phyloP scores from a whole-genome alignment of 1,140 invertebrate species.

The Colletes latitarsis region DNA sequence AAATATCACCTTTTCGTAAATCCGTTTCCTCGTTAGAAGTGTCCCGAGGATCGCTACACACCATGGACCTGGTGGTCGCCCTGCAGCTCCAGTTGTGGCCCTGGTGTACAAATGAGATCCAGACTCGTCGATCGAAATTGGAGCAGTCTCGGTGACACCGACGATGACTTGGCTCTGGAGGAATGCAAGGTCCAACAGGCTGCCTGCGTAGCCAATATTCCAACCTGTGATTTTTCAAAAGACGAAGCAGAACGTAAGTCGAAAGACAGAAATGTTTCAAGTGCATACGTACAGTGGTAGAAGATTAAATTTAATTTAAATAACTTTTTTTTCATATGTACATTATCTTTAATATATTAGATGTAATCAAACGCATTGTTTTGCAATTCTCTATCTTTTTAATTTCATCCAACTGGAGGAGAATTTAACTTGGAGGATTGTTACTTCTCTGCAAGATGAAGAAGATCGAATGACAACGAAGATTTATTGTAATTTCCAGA shows the following conservation, averaged over 20 bases:
- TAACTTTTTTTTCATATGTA: too few relatives aligned
- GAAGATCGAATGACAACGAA: not conserved
- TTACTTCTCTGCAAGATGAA: too few relatives aligned
- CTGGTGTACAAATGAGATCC: slow-evolving; percentile 84
- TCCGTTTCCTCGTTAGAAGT: slow-evolving; percentile 66
- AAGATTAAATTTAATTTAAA: too few relatives aligned
- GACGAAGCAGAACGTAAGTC: slow-evolving; percentile 77
- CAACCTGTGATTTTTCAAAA: slow-evolving; percentile 81
- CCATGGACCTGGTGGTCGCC: slow-evolving; percentile 86
- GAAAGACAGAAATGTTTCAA: not conserved
- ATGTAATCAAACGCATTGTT: too few relatives aligned
- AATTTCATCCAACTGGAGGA: too few relatives aligned
- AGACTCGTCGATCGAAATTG: slow-evolving; percentile 78
- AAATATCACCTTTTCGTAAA: not conserved
- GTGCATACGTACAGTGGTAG: too few relatives aligned
- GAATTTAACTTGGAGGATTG: too few relatives aligned
- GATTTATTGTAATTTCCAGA: slow-evolving; percentile 69
- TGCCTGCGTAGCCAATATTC: slow-evolving; percentile 78
- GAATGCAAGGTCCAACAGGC: slow-evolving; percentile 75
- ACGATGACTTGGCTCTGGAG: slow-evolving; percentile 69
- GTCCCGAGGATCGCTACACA: slow-evolving; percentile 76
- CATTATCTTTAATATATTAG: too few relatives aligned
- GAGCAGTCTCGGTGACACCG: slow-evolving; percentile 69
- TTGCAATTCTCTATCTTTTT: too few relatives aligned
- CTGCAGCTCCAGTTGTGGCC: slow-evolving; percentile 86